Base-by-base conservation (phyloP, 2,888 invertebrate species). In the Drosophila gaucha region DNA sequence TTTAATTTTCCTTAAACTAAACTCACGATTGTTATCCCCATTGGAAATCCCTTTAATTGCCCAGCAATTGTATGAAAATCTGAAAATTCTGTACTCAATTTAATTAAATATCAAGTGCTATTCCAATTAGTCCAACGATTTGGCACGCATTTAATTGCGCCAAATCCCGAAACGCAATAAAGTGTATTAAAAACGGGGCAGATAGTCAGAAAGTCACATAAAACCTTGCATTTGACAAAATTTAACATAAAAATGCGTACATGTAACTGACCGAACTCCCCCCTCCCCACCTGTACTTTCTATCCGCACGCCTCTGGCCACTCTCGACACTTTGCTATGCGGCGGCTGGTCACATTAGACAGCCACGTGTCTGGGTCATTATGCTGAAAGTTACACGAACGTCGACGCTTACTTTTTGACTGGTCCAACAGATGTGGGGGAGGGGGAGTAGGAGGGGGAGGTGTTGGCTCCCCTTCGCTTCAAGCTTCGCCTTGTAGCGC, bases 351-450 rank as follows among this genome's bases (percentile, higher is more conserved):
- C 87, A 88, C 86, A 86, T 89, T 85, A 88, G 85, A 72, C 86
- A 79, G 91, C 73, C 90, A 90, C 90, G 90, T 90, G 90, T 78
- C 89, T 74, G 80, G 88, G 88, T 80, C 88, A 86, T 90, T 89
- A 89, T 73, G 80, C 78, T 80, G 85, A 82, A 88, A 86, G 88
- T 86, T 88, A 88, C 80, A 89, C 75, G 87, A 80, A 70, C 67
- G 68, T 83, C 80, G 82, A 73, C 69, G 88, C 83, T 88, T 75
- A 62, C 79, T 60, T 64, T 82, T 74, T 20, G 52, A 43, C 33
- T 22, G 33, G 14, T 14, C 22, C 2, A 24, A 16, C 9, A 12
- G 3, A 3, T 3, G 41, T 14, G 41, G 31, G 35, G 12, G 26
- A 35, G 3, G 18, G 5, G 18, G 3, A 1, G 35, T 41, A 1